Percentiles rank a stretch among this genome's conserved stretches.
phyloP scores from a whole-genome alignment of 2,113 vertebrate species.

The Hepsetus odoe region DNA sequence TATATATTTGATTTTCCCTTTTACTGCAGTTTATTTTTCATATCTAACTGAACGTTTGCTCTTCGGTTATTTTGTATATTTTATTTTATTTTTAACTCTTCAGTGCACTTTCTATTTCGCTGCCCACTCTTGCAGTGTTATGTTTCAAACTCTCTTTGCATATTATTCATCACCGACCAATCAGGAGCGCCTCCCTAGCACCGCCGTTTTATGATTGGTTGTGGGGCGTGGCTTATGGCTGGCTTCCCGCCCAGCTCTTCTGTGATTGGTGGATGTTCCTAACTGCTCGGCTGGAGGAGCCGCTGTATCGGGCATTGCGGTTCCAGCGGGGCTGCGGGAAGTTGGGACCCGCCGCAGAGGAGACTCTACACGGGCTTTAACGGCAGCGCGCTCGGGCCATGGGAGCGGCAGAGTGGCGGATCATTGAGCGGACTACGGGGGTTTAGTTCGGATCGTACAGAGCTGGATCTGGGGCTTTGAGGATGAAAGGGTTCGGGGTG shows the following conservation, averaged over 20 bases:
- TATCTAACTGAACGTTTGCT: too few species aligned
- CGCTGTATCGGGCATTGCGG: neutral
- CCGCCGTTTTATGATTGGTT: conserved; percentile 47
- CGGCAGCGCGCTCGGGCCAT: neutral
- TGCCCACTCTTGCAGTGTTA: too few species aligned
- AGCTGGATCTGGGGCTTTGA: neutral
- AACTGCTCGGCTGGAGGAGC: conserved; percentile 58
- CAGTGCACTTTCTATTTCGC: too few species aligned
- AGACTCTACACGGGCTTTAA: too few species aligned
- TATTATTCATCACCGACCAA: conserved; percentile 29
- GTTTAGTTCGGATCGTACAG: neutral
- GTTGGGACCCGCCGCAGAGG: neutral
- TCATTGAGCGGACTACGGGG: neutral
- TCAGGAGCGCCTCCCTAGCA: conserved; percentile 33
- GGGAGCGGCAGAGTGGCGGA: neutral
- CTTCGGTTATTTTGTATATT: too few species aligned
- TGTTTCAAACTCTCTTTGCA: conserved; percentile 47
- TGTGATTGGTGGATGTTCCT: conserved; percentile 67
- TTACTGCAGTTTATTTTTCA: too few species aligned
- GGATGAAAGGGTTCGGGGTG: conserved; percentile 67
- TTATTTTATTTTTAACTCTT: too few species aligned
- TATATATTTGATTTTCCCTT: too few species aligned
- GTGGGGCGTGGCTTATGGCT: neutral
- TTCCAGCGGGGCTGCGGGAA: neutral
- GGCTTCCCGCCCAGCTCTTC: conserved; percentile 53